Conservation (phyloP, 1,140 invertebrate species). For the Drosophila busckii region DNA sequence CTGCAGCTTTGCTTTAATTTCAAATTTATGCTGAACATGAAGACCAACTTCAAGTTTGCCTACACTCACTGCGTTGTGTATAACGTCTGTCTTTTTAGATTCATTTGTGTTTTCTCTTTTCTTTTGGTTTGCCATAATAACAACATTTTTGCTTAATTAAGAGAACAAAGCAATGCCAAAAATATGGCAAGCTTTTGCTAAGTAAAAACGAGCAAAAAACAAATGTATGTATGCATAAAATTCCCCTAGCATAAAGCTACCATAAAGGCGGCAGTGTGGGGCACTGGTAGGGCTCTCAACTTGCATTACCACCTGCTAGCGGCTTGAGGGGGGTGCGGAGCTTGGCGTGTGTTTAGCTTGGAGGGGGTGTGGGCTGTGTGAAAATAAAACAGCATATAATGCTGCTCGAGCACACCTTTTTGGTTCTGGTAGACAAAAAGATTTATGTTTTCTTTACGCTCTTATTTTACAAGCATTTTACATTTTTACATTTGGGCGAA, state of each 20-base stretch:
- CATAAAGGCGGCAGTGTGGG: not conserved
- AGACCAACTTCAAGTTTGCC: too few species aligned
- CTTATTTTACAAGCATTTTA: constrained; percentile 39
- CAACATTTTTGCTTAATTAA: constrained; percentile 69
- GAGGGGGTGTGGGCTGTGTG: constrained; percentile 11
- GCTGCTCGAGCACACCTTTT: not conserved
- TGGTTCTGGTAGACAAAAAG: constrained; percentile 42
- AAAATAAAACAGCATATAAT: constrained; percentile 20
- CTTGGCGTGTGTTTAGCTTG: too few species aligned
- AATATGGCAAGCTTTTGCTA: constrained; percentile 36
- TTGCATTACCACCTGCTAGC: constrained; percentile 37
- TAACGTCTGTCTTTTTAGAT: too few species aligned
- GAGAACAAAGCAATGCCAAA: constrained; percentile 62
- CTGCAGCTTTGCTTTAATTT: too few species aligned
- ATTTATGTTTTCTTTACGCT: constrained; percentile 58
- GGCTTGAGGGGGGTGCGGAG: not conserved
- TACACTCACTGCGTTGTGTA: too few species aligned
- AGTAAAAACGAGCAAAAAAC: constrained; percentile 25
- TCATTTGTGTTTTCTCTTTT: constrained; percentile 4
- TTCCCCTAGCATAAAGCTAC: constrained; percentile 18
- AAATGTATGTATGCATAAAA: constrained; percentile 25
- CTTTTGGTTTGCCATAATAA: constrained; percentile 34
- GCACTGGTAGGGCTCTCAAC: constrained; percentile 27
- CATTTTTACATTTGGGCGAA: constrained; percentile 29
- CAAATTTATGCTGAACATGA: too few species aligned